Evolutionary conservation across 2,113 vertebrate species (phyloP), one percentile per base, ranked within the genome.

Genomic region (Pseudorasbora parva): DNA sequence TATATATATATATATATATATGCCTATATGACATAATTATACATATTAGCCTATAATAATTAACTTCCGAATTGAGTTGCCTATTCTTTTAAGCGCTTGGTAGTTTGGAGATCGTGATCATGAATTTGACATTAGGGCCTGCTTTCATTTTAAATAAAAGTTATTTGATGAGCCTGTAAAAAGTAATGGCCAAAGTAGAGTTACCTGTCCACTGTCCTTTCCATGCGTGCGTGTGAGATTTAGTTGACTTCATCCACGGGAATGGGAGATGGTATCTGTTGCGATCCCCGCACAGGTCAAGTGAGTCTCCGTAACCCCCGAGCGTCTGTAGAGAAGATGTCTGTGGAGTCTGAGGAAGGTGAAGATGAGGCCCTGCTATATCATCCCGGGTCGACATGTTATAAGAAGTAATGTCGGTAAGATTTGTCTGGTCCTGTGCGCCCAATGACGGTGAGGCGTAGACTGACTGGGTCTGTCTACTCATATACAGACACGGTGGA

Each of bases 201-300:
- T 92, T 97, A 98, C 97, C 97, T 91, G 97, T 84, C 97, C 98
- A 99, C 88, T 97, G 97, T 82, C 95, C 96, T 89, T 97, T 99
- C 97, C 98, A 99, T 71, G 95, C 88, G 88, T 95, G 94, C 7
- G 93, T 89, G 81, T 99, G 97, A 43, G 97, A 96, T 86, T 99
- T 99, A 33, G 97, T 99, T 72, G 96, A 96, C 92, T 98, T 99
- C 98, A 99, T 99, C 97, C 98, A 99, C 3, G 97, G 97, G 85
- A 99, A 99, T 25, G 97, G 97, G 74, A 98, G 92, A 80, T 96
- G 96, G 81, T 91, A 93, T 75, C 95, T 93, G 90, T 76, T 91
- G 79, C 95, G 93, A n/a, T 96, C 96, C 51, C 94, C 94, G 78
- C 95, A 82, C n/a, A 86, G 76, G 0, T 92, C 93, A 0, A 94